phyloP scores from a whole-genome alignment of 2,797 vertebrate species.

The Brotula barbata region DNA sequence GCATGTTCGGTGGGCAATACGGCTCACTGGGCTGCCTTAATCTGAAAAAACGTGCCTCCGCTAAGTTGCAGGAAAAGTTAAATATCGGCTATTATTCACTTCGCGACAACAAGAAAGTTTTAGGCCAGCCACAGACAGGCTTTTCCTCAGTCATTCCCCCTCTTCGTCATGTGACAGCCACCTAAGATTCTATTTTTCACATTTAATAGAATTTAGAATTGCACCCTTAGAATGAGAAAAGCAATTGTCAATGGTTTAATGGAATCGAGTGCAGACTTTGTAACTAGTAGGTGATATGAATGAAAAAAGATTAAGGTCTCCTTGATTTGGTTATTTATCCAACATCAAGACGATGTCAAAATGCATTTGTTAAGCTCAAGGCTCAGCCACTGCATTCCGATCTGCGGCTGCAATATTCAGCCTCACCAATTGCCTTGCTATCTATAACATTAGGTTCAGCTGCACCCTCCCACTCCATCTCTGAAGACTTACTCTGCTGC shows the following conservation, averaged over 20 bases:
- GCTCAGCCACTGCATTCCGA: slow-evolving; percentile 25
- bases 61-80: not conserved
- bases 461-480: slow-evolving; percentile 51
- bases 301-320: slow-evolving; percentile 11
- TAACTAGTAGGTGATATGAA: slow-evolving; percentile 6
- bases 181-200: not conserved
- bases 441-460: slow-evolving; percentile 57
- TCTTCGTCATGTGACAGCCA: not conserved
- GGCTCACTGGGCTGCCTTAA: not conserved
- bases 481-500: slow-evolving; percentile 58
- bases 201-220: not conserved
- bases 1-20: too few relatives aligned
- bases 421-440: slow-evolving; percentile 32
- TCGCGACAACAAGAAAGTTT: too few relatives aligned
- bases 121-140: not conserved
- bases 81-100: too few relatives aligned
- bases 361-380: slow-evolving; percentile 29
- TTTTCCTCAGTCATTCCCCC: not conserved
- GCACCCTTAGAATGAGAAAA: not conserved
- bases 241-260: slow-evolving; percentile 9
- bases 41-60: not conserved
- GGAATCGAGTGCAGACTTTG: slow-evolving; percentile 19
- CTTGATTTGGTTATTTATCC: slow-evolving; percentile 28
- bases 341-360: slow-evolving; percentile 23
- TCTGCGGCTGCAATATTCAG: slow-evolving; percentile 37